Evolutionary conservation across 2,888 invertebrate genomes (phyloP), one percentile per base, ranked within the genome.

Genomic region (Thelaira solivaga): DNA sequence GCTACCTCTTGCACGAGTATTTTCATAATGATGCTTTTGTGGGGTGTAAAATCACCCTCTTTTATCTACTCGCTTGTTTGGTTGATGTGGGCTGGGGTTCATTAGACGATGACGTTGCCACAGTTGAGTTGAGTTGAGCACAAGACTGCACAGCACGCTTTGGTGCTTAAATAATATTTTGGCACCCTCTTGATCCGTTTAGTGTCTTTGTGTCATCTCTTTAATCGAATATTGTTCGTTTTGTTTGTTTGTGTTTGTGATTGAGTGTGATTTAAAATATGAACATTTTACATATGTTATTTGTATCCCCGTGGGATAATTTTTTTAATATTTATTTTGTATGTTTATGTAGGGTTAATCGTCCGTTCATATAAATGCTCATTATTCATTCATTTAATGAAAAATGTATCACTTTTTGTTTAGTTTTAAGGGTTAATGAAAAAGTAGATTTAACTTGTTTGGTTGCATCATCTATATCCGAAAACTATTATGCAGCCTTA

Each of bases 271-370:
- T 74, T 74, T 86, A 86, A 51, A 20, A 39, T 39, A 43, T 41
- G 53, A 29, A 88, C 87, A 85, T 83, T 88, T 89, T 89, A 89
- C 89, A 89, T 89, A 89, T 89, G 89, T 89, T 88, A 88, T 82
- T 83, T 87, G 88, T 89, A 89, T 89, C 88, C 89, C 87, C 89
- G 89, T 89, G 89, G 88, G 89, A 89, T 87, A 71, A 36, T 39
- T 39, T 29, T 49, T 53, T 36, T 43, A 31, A 24, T 68, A 26
- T 29, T 13, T 55, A 47, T 10, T 22, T 24, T 34, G 34, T 36
- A 16, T 45, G n/a, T 11, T 20, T 0, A 20, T 36, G 16, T 18
- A 36, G 36, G 18, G 1, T 55, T 45, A 57, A 45, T 36, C 55
- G 31, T 0, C 24, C 31, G 43, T 43, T 67, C 22, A 8, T 22